Evolutionary conservation across 2,113 vertebrate species (phyloP).

Genomic region (Pseudorasbora parva): DNA sequence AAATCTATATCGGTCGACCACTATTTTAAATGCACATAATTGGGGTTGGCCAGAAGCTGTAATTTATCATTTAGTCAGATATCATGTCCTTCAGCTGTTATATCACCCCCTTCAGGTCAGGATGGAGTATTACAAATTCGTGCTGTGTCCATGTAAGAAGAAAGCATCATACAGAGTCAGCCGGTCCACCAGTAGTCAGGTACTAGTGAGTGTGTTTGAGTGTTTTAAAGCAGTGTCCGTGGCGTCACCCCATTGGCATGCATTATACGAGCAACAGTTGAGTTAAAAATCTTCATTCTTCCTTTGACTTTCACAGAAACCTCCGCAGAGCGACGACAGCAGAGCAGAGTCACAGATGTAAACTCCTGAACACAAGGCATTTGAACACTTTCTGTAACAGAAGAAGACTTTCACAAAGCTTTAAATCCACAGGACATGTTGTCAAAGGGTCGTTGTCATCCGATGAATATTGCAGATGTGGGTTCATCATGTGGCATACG

Average conservation of each 20-base stretch:
- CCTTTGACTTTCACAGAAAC: conserved; percentile 32
- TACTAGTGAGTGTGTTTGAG: not conserved
- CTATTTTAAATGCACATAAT: not conserved
- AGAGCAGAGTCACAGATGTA: conserved; percentile 50
- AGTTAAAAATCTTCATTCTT: conserved; percentile 8
- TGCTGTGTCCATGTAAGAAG: conserved; percentile 64
- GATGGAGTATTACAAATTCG: conserved; percentile 77
- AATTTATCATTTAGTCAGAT: not conserved
- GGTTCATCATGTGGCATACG: not conserved
- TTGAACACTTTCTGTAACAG: not conserved
- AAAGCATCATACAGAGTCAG: conserved; percentile 70
- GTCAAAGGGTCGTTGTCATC: not conserved
- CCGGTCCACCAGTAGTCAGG: conserved; percentile 70
- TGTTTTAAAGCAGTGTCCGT: not conserved
- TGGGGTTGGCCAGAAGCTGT: not conserved
- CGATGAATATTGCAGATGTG: not conserved
- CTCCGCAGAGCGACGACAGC: conserved; percentile 37
- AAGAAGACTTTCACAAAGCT: not conserved
- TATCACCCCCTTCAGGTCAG: conserved; percentile 79
- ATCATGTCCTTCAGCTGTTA: not conserved
- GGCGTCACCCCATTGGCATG: not conserved
- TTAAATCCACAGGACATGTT: too few species aligned
- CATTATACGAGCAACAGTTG: too few species aligned
- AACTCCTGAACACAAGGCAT: not conserved
- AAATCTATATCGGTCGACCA: too few species aligned